Conservation (phyloP, 1,140 invertebrate species). For the Seison nebaliae region DNA sequence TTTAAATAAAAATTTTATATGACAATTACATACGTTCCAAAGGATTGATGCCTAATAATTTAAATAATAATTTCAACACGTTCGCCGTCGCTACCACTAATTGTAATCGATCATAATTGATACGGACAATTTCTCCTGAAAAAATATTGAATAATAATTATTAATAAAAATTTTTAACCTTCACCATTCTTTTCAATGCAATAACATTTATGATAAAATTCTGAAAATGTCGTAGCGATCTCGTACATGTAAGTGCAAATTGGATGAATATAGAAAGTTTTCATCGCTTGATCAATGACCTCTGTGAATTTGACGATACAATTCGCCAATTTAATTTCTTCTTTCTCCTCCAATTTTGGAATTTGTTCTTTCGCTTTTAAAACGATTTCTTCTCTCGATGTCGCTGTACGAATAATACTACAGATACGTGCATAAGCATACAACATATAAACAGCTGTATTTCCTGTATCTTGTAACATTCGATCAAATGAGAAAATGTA, state of each 20-base stretch:
- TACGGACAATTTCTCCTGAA: conserved; percentile 45
- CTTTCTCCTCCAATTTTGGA: conserved; percentile 47
- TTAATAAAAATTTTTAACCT: conserved; percentile 15
- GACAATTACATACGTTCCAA: conserved; percentile 55
- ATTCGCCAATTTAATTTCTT: conserved; percentile 81
- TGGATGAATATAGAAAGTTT: conserved; percentile 51
- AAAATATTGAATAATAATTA: conserved; percentile 2
- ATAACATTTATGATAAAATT: conserved; percentile 93
- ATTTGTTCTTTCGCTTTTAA: conserved; percentile 18
- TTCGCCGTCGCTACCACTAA: conserved; percentile 68
- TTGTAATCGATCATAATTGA: conserved; percentile 58
- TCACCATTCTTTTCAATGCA: conserved; percentile 54
- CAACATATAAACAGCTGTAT: conserved; percentile 85
- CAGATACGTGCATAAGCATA: conserved; percentile 76
- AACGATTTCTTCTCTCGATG: conserved; percentile 33
- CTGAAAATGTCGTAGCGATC: conserved; percentile 60
- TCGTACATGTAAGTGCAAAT: conserved; percentile 88
- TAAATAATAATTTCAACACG: conserved; percentile 56
- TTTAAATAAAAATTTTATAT: conserved; percentile 1
- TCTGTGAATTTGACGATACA: conserved; percentile 51
- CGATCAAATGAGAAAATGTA: conserved; percentile 97
- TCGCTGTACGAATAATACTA: conserved; percentile 48
- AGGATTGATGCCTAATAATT: conserved; percentile 66
- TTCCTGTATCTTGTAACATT: conserved; percentile 94
- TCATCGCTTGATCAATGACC: conserved; percentile 42